Percentiles rank a stretch among this genome's conserved stretches.
Evolutionary conservation across 1,140 invertebrate genomes (phyloP).

Genomic region (Drosophila chauvacae): DNA sequence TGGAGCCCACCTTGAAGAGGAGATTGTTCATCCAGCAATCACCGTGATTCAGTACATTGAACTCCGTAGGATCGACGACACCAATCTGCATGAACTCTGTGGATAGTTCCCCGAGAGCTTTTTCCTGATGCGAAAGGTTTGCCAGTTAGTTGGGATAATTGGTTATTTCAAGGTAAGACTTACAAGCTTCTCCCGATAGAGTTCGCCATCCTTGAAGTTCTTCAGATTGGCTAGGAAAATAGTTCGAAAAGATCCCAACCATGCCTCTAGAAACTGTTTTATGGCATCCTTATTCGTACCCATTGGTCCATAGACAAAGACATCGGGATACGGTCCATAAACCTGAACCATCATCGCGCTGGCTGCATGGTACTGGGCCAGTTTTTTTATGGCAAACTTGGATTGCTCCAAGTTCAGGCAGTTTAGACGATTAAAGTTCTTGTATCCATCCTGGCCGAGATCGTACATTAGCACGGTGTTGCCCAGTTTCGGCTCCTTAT

Average conservation of each 20-base stretch:
- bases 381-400: slow-evolving; percentile 84
- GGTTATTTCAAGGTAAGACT: not conserved
- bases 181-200: slow-evolving; percentile 56
- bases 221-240: slow-evolving; percentile 56
- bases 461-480: slow-evolving; percentile 85
- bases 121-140: not conserved
- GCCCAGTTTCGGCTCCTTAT: slow-evolving; percentile 39
- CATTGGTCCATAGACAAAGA: slow-evolving; percentile 37
- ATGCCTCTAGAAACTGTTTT: slow-evolving; percentile 36
- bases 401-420: slow-evolving; percentile 85
- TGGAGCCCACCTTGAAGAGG: slow-evolving; percentile 85
- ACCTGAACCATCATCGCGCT: slow-evolving; percentile 49
- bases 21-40: slow-evolving; percentile 89
- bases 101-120: not conserved
- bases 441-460: slow-evolving; percentile 85
- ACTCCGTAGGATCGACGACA: slow-evolving; percentile 82
- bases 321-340: slow-evolving; percentile 52
- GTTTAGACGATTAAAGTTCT: slow-evolving; percentile 85
- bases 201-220: slow-evolving; percentile 41
- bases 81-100: slow-evolving; percentile 11
- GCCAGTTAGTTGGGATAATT: not conserved
- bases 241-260: slow-evolving; percentile 40
- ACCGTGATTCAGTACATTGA: slow-evolving; percentile 88
- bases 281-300: slow-evolving; percentile 1
- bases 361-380: slow-evolving; percentile 86